phyloP scores from a whole-genome alignment of 2,888 invertebrate species.

The Harpagoxenus sublaevis region DNA sequence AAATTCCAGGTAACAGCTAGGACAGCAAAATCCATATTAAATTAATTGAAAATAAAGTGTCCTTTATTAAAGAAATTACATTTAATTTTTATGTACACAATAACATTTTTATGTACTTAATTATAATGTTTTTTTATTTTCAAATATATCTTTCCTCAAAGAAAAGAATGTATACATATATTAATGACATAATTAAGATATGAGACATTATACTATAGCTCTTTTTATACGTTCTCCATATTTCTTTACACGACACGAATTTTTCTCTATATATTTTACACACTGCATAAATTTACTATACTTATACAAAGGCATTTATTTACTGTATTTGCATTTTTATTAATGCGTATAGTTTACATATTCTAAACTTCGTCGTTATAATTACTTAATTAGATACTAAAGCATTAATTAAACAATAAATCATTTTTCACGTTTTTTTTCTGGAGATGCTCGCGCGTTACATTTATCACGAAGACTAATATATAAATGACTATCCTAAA shows the following conservation, averaged over 20 bases:
- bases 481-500: neutral
- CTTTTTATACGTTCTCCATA: neutral
- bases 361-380: constrained; percentile 4
- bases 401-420: constrained; percentile 26
- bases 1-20: neutral
- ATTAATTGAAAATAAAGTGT: neutral
- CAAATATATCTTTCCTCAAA: neutral
- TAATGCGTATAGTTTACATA: neutral
- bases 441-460: neutral
- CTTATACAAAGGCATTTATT: neutral
- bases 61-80: neutral
- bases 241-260: constrained; percentile 7
- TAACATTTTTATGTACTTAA: neutral
- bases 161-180: neutral
- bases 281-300: neutral
- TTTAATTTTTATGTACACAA: neutral
- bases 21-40: neutral
- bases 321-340: constrained; percentile 8
- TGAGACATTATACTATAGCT: neutral
- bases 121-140: neutral
- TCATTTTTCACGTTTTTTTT: neutral
- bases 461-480: neutral
- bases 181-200: neutral
- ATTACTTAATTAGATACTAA: constrained; percentile 3
- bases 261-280: neutral